phyloP scores from a whole-genome alignment of 2,888 invertebrate species.

The Choreutis nemorana region DNA sequence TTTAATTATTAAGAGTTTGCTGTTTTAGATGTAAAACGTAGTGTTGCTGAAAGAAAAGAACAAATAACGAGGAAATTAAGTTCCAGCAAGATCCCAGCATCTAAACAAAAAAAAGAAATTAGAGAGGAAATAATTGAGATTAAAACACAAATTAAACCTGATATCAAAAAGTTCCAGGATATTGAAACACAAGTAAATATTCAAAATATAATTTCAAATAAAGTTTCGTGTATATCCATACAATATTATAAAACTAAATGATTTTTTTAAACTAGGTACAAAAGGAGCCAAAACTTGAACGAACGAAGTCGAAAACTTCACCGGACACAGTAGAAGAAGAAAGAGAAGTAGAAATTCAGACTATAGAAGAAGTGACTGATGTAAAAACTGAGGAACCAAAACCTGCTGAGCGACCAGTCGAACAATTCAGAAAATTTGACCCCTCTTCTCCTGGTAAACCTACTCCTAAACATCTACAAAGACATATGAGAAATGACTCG shows the following conservation, averaged over 20 bases:
- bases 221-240: neutral
- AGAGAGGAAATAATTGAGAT: conserved; percentile 77
- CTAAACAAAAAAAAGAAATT: conserved; percentile 77
- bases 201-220: neutral
- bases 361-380: conserved; percentile 24
- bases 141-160: conserved; percentile 70
- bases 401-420: conserved; percentile 34
- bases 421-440: conserved; percentile 53
- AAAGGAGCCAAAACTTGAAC: conserved; percentile 46
- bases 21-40: conserved; percentile 66
- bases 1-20: too few relatives aligned
- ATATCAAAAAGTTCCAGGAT: conserved; percentile 60
- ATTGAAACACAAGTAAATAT: conserved; percentile 53
- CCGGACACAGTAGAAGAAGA: conserved; percentile 42
- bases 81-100: conserved; percentile 75
- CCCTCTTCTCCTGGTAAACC: conserved; percentile 56
- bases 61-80: conserved; percentile 79
- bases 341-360: conserved; percentile 23
- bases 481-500: conserved; percentile 61
- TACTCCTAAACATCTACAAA: conserved; percentile 60
- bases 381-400: conserved; percentile 36
- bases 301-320: conserved; percentile 44
- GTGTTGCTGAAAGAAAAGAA: conserved; percentile 79
- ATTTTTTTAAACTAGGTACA: conserved; percentile 29
- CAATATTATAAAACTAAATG: neutral